phyloP scores from a whole-genome alignment of 2,113 vertebrate species.

The Atractosteus spatula region DNA sequence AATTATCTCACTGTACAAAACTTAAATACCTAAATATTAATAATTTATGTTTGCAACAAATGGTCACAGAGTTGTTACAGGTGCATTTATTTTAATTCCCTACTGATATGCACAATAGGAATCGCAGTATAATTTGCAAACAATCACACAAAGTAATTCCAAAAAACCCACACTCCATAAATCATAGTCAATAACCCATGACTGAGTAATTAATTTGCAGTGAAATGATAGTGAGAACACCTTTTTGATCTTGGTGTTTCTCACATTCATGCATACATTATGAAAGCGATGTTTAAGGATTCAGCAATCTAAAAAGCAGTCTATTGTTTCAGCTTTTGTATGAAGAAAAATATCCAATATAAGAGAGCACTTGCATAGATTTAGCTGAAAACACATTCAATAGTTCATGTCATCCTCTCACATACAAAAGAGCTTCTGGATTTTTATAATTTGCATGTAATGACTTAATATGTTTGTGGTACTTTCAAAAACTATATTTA shows the following conservation, averaged over 20 bases:
- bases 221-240: slow-evolving; percentile 11
- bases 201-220: slow-evolving; percentile 43
- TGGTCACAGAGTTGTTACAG: slow-evolving; percentile 34
- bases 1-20: slow-evolving; percentile 30
- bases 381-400: too few species aligned
- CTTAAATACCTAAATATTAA: slow-evolving; percentile 36
- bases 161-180: slow-evolving; percentile 55
- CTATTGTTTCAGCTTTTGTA: too few species aligned
- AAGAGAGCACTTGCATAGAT: too few species aligned
- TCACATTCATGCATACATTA: not conserved
- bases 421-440: too few species aligned
- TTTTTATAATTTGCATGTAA: too few species aligned
- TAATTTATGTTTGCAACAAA: slow-evolving; percentile 34
- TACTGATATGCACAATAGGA: slow-evolving; percentile 35
- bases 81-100: slow-evolving; percentile 39
- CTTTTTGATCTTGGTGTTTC: not conserved
- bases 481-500: too few species aligned
- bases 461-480: too few species aligned
- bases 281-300: not conserved
- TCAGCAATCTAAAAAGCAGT: not conserved
- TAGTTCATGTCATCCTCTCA: too few species aligned
- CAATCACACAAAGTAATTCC: slow-evolving; percentile 60
- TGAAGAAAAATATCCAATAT: too few species aligned
- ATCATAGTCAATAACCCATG: slow-evolving; percentile 53
- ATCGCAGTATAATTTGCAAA: slow-evolving; percentile 47